Evolutionary conservation across 2,888 invertebrate species (phyloP), one percentile per base, ranked within the genome.

Genomic region (Acrobasis consociella): DNA sequence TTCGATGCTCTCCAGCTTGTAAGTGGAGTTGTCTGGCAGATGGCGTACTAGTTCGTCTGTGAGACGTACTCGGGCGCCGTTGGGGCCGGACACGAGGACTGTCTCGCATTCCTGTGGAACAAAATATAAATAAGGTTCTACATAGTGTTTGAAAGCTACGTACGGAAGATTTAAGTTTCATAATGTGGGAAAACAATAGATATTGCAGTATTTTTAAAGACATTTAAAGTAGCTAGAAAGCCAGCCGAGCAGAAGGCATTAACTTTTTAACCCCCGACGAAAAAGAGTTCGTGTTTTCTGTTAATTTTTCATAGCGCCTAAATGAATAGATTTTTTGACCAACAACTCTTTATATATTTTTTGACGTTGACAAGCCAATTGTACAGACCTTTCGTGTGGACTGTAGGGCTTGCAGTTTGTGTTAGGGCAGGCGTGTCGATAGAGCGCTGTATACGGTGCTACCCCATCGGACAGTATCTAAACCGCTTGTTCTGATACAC

Each of bases 41-140:
- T 97, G 97, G 39, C 95, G 94, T 15, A 98, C 95, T 60, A 98
- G 94, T 74, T 98, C 97, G 82, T 98, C 97, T 46, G 96, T 97
- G 31, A 98, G 93, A 49, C 96, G 93, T 0, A 98, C 95, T 72
- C 96, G 96, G 9, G 98, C 96, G 15, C 96, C 96, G 72, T 96
- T 95, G 0, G 98, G 98, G 0, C 98, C 98, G 0, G 81, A 95
- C 58, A 97, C 93, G 69, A 96, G 95, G 9, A 98, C 94, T 42
- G 95, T 94, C 53, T 92, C 93, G 64, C 82, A 86, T 49, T 94
- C 94, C 91, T 94, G 90, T 13, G 75, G 76, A 55, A 87, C 87
- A 80, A 84, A 87, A 82, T 15, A 55, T 9, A 9, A 62, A 80
- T 22, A 46, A n/a, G 60, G 9, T 9, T 38, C 49, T 17, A 10